Percentiles rank a stretch among this genome's conserved stretches.
Evolutionary conservation across 1,140 invertebrate species (phyloP).

Genomic region (Drosophila asahinai): DNA sequence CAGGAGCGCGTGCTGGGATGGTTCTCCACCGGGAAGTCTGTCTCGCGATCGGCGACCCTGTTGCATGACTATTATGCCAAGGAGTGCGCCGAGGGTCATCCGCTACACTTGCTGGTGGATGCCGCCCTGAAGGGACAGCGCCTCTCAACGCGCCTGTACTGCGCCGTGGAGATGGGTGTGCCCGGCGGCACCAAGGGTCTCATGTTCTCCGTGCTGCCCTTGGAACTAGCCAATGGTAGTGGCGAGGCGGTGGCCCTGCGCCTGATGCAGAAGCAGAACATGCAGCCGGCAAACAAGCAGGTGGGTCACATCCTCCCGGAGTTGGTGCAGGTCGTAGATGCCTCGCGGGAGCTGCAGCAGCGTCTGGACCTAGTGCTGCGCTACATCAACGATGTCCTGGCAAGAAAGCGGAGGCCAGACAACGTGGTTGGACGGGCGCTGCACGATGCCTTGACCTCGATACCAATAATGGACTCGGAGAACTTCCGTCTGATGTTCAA

Average conservation of each 20-base stretch:
- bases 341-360: conserved; percentile 32
- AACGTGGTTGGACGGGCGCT: conserved; percentile 56
- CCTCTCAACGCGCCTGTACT: conserved; percentile 52
- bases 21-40: conserved; percentile 56
- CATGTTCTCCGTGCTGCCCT: conserved; percentile 57
- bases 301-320: conserved; percentile 47
- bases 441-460: conserved; percentile 49
- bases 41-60: conserved; percentile 35
- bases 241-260: conserved; percentile 46
- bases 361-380: conserved; percentile 58
- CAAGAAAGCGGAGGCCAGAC: conserved; percentile 50
- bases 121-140: conserved; percentile 37
- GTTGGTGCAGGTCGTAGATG: conserved; percentile 56
- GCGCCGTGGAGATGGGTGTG: conserved; percentile 55
- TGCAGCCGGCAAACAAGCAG: conserved; percentile 31
- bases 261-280: conserved; percentile 49
- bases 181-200: conserved; percentile 64
- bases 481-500: conserved; percentile 60
- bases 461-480: conserved; percentile 60
- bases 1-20: conserved; percentile 65
- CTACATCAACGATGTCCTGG: conserved; percentile 67
- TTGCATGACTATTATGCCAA: conserved; percentile 54
- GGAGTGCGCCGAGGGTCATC: conserved; percentile 47
- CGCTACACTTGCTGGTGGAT: conserved; percentile 62
- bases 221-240: conserved; percentile 27